Percentiles rank a stretch among this genome's conserved stretches.
These are phyloP conservation scores for Spodoptera frugiperda DNA, from an alignment of 1,140 invertebrate species.

Conservation along the genomic window DNA sequence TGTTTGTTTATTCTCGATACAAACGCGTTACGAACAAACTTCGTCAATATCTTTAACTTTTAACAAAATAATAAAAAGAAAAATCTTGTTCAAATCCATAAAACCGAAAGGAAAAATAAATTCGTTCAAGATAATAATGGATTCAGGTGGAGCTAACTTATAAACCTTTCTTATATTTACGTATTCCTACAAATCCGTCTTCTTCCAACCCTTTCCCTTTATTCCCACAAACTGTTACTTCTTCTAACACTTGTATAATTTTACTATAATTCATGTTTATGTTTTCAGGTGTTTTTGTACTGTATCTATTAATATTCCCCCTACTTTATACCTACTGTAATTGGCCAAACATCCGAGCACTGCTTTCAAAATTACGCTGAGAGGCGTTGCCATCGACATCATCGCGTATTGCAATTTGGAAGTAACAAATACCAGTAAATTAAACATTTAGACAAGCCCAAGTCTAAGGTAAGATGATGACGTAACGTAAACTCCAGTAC, in stretches of 20 bases:
- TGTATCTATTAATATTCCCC: constrained; percentile 69
- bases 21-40: too few relatives aligned
- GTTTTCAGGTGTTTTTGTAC: constrained; percentile 77
- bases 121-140: too few relatives aligned
- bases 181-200: neutral
- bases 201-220: neutral
- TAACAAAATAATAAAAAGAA: too few relatives aligned
- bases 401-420: constrained; percentile 22
- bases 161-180: too few relatives aligned
- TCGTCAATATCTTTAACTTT: too few relatives aligned
- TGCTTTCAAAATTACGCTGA: constrained; percentile 67
- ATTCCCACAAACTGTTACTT: neutral
- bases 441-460: neutral
- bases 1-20: too few relatives aligned
- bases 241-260: constrained; percentile 20
- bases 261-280: constrained; percentile 62
- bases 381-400: constrained; percentile 5
- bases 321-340: constrained; percentile 59
- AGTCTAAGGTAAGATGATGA: constrained; percentile 31
- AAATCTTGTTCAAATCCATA: too few relatives aligned
- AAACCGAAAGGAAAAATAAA: too few relatives aligned
- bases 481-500: neutral
- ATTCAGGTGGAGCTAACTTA: too few relatives aligned
- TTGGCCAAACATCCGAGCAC: constrained; percentile 77
- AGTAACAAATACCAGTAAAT: constrained; percentile 3